phyloP scores from a whole-genome alignment of 1,140 invertebrate genomes.

The Dendroctonus ponderosae region DNA sequence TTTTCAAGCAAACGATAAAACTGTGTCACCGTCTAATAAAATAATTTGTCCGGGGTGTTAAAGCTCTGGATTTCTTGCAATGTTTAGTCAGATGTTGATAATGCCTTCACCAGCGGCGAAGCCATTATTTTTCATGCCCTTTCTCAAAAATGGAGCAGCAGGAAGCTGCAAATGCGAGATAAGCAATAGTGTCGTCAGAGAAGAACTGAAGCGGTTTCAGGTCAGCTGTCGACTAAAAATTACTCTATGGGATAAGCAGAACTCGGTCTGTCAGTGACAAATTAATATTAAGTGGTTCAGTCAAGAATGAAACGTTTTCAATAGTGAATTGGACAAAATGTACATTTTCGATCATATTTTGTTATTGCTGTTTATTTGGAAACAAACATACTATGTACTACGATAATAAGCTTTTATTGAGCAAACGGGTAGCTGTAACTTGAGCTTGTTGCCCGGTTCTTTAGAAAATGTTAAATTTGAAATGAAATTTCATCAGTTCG shows the following conservation, averaged over 20 bases:
- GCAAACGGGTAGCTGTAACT: too few relatives aligned
- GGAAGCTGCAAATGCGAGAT: conserved; percentile 43
- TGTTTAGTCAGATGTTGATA: conserved; percentile 45
- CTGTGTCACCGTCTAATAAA: conserved; percentile 32
- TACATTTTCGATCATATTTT: too few relatives aligned
- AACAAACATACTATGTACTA: too few relatives aligned
- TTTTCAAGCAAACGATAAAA: conserved; percentile 29
- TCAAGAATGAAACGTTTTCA: too few relatives aligned
- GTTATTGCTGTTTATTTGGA: too few relatives aligned
- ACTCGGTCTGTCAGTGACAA: too few relatives aligned
- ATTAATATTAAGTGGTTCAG: too few relatives aligned
- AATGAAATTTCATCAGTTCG: too few relatives aligned
- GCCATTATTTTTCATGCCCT: conserved; percentile 47
- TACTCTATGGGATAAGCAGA: conserved; percentile 20
- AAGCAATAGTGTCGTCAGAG: conserved; percentile 42
- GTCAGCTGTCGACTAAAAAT: conserved; percentile 42
- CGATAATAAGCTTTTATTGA: too few relatives aligned
- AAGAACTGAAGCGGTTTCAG: conserved; percentile 24
- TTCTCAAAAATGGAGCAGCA: conserved; percentile 30
- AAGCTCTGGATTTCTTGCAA: conserved; percentile 44
- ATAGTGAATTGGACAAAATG: too few relatives aligned
- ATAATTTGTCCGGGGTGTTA: conserved; percentile 36
- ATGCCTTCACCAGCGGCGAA: conserved; percentile 41
- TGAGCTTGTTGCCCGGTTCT: too few relatives aligned
- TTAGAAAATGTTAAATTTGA: too few relatives aligned